phyloP scores from a whole-genome alignment of 2,113 vertebrate species.

The Pygathrix nemaeus region DNA sequence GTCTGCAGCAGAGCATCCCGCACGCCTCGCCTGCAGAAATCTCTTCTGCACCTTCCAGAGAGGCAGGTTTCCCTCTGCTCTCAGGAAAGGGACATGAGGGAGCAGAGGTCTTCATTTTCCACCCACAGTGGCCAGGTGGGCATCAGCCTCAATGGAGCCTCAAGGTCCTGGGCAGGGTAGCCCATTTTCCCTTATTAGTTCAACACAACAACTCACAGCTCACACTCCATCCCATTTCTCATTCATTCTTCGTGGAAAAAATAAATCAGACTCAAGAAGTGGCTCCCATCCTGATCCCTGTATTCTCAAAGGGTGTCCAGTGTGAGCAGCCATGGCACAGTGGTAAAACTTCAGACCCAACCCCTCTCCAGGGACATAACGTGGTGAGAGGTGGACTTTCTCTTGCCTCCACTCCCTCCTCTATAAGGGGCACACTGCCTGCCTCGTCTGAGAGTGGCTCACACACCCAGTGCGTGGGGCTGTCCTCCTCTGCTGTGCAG shows the following conservation, averaged over 20 bases:
- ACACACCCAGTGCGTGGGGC: too few relatives aligned
- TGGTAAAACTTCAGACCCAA: not conserved
- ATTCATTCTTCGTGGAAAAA: not conserved
- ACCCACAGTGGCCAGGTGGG: not conserved
- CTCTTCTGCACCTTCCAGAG: not conserved
- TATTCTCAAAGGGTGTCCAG: not conserved
- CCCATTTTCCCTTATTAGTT: not conserved
- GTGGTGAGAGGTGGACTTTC: not conserved
- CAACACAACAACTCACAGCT: not conserved
- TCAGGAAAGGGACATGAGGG: not conserved
- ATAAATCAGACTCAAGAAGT: not conserved
- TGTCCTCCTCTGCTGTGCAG: not conserved
- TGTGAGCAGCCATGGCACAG: not conserved
- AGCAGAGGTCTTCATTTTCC: not conserved
- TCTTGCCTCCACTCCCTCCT: not conserved
- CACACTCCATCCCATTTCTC: not conserved
- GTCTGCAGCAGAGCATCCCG: not conserved
- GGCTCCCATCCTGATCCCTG: not conserved
- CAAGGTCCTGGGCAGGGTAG: not conserved
- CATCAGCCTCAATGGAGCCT: not conserved
- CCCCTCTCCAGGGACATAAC: not conserved
- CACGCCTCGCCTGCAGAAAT: not conserved
- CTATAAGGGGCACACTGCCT: not conserved
- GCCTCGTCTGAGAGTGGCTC: too few relatives aligned
- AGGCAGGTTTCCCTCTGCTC: not conserved